Evolutionary conservation across 2,113 vertebrate species (phyloP).

Genomic region (Riparia riparia): DNA sequence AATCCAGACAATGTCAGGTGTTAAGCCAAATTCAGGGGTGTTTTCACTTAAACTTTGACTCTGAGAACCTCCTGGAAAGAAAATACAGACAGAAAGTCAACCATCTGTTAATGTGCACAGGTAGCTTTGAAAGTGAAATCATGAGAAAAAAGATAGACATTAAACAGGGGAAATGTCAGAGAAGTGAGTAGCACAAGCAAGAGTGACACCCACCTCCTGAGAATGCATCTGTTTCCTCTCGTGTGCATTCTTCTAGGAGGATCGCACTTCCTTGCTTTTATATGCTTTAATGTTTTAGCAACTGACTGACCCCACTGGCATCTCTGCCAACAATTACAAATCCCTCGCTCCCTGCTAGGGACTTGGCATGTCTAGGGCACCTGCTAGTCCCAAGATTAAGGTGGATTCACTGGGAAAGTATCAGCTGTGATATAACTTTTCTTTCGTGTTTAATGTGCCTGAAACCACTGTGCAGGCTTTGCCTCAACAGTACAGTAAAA

Average conservation of each 20-base stretch:
- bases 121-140: conserved; percentile 27
- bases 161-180: conserved; percentile 6
- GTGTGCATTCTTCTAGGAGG: neutral
- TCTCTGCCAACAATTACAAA: conserved; percentile 23
- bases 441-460: neutral
- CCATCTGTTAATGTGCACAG: neutral
- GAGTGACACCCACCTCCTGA: conserved; percentile 30
- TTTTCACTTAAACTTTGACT: conserved; percentile 26
- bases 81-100: neutral
- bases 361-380: neutral
- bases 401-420: neutral
- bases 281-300: conserved; percentile 15
- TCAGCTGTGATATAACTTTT: neutral
- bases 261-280: conserved; percentile 11
- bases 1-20: neutral
- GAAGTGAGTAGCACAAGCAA: neutral
- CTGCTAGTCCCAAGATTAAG: conserved; percentile 15
- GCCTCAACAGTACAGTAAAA: neutral
- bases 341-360: neutral
- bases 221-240: conserved; percentile 15
- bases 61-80: neutral
- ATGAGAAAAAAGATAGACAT: neutral
- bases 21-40: neutral
- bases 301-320: neutral
- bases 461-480: neutral